A percentile compares a stretch with the other conserved stretches of the same genome.
phyloP scores from a whole-genome alignment of 2,888 invertebrate species.

The Leptogaster cylindrica region DNA sequence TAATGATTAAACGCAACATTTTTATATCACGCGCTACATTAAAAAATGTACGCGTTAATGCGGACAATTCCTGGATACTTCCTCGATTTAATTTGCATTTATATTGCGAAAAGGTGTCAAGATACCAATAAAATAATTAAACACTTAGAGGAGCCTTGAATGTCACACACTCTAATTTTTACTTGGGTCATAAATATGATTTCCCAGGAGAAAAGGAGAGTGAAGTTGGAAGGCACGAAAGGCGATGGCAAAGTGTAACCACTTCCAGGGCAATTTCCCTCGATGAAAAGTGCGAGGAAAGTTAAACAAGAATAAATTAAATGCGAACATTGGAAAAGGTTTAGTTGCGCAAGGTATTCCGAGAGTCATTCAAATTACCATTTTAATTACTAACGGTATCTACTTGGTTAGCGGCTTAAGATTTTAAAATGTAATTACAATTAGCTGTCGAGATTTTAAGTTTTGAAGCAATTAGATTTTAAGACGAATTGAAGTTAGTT shows the following conservation, averaged over 20 bases:
- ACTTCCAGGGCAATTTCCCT: background rate
- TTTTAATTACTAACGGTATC: slow-evolving; percentile 25
- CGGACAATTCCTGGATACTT: too few species aligned
- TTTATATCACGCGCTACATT: too few species aligned
- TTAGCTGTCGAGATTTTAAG: slow-evolving; percentile 13
- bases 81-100: slow-evolving; percentile 39
- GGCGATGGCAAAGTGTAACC: background rate
- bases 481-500: too few species aligned
- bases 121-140: slow-evolving; percentile 43
- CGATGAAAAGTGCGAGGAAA: slow-evolving; percentile 18
- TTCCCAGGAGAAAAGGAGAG: slow-evolving; percentile 23
- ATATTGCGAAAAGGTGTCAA: slow-evolving; percentile 41
- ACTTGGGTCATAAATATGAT: slow-evolving; percentile 36
- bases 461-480: slow-evolving; percentile 26
- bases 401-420: slow-evolving; percentile 34
- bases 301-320: slow-evolving; percentile 40
- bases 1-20: too few species aligned
- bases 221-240: slow-evolving; percentile 14
- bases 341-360: slow-evolving; percentile 17
- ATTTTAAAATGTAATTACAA: slow-evolving; percentile 38
- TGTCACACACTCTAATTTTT: slow-evolving; percentile 41
- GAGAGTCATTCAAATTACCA: slow-evolving; percentile 33
- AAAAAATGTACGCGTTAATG: too few species aligned
- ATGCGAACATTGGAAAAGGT: slow-evolving; percentile 18
- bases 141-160: slow-evolving; percentile 24